phyloP scores from a whole-genome alignment of 23 tunicate genomes.

The Styela clava region DNA sequence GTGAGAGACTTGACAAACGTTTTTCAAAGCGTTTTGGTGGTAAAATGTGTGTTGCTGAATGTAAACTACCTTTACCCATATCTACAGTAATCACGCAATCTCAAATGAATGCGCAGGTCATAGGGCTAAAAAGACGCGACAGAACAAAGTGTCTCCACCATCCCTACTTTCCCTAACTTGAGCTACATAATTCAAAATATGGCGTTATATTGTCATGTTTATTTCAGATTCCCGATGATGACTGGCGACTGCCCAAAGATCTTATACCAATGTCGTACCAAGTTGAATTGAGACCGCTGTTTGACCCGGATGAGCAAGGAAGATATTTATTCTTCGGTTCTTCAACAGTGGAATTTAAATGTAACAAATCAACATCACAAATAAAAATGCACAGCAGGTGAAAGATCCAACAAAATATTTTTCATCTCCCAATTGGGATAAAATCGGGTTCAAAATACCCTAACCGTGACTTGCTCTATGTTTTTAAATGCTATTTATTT shows the following conservation, averaged over 20 bases:
- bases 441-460: too few relatives aligned
- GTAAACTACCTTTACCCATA: too few relatives aligned
- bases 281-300: constrained; percentile 42
- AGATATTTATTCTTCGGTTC: constrained; percentile 56
- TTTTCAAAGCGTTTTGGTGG: too few relatives aligned
- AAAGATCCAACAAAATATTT: not conserved
- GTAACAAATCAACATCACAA: constrained; percentile 36
- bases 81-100: too few relatives aligned
- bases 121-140: not conserved
- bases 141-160: too few relatives aligned
- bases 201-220: not conserved
- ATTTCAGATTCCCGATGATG: constrained; percentile 14
- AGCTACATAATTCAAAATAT: too few relatives aligned
- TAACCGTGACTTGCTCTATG: too few relatives aligned
- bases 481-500: too few relatives aligned
- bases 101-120: not conserved
- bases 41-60: too few relatives aligned
- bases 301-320: constrained; percentile 23
- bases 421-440: too few relatives aligned
- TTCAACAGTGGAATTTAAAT: constrained; percentile 35
- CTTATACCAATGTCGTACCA: constrained; percentile 41
- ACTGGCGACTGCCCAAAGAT: constrained; percentile 22
- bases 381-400: constrained; percentile 44
- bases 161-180: too few relatives aligned
- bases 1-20: too few relatives aligned